Evolutionary conservation across 2,888 invertebrate species (phyloP).

Genomic region (Sepiola atlantica): DNA sequence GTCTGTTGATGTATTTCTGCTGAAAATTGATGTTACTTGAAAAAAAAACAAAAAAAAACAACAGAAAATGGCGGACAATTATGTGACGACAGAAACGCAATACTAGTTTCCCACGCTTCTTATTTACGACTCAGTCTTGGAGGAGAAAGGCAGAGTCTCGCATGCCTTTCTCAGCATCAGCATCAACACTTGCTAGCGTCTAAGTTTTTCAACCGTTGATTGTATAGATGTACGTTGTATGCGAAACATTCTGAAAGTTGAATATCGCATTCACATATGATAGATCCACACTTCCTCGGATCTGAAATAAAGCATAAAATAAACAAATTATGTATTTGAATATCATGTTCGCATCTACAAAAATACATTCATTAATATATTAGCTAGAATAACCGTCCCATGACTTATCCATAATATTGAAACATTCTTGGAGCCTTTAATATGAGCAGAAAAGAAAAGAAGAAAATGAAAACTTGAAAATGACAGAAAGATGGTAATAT

Average conservation of each 20-base stretch:
- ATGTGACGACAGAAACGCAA: not conserved
- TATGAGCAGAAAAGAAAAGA: no score
- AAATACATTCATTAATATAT: no score
- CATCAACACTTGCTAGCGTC: not conserved
- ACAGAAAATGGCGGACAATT: not conserved
- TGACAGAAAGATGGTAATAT: no score
- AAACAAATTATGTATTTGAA: not conserved
- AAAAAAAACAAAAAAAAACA: no score
- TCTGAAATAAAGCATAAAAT: not conserved
- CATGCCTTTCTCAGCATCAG: not conserved
- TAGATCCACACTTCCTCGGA: not conserved
- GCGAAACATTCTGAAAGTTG: conserved; percentile 14
- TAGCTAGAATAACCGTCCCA: no score
- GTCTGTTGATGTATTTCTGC: not conserved
- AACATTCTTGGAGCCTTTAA: no score
- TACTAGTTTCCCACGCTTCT: not conserved
- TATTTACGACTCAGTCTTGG: not conserved
- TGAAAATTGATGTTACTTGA: not conserved
- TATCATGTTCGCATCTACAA: not conserved
- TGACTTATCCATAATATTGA: no score
- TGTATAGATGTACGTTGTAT: not conserved
- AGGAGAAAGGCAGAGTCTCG: not conserved
- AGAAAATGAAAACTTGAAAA: no score
- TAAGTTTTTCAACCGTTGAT: not conserved
- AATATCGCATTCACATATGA: conserved; percentile 34